Percentiles rank a stretch among this genome's conserved stretches.
phyloP scores from a whole-genome alignment of 2,888 invertebrate species.

The Acronicta leporina region DNA sequence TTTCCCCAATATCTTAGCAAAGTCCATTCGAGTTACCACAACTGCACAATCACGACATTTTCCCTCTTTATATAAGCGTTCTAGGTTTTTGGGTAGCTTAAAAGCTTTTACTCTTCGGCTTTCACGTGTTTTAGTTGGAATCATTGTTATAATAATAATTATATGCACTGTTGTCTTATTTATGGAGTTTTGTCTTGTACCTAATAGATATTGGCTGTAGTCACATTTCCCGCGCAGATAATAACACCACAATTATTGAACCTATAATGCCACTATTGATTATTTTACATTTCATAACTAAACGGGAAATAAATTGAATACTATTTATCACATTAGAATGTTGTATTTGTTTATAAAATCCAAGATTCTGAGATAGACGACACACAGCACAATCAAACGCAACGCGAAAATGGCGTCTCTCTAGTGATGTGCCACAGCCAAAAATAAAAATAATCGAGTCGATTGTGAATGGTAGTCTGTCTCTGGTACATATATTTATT shows the following conservation, averaged over 20 bases:
- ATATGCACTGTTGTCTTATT: conserved; percentile 34
- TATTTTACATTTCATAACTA: conserved; percentile 45
- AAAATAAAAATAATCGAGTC: not conserved
- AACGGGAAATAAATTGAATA: conserved; percentile 36
- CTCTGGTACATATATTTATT: too few relatives aligned
- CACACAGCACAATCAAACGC: conserved; percentile 64
- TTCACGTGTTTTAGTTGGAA: conserved; percentile 77
- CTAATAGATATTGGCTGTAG: conserved; percentile 68
- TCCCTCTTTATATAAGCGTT: conserved; percentile 79
- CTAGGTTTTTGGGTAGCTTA: conserved; percentile 78
- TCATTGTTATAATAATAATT: conserved; percentile 64
- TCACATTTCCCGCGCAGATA: conserved; percentile 88
- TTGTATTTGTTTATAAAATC: conserved; percentile 60
- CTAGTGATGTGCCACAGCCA: conserved; percentile 65
- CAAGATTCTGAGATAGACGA: conserved; percentile 57
- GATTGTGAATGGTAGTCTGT: not conserved
- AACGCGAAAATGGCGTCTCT: conserved; percentile 81
- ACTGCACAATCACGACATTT: conserved; percentile 85
- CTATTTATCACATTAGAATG: conserved; percentile 24
- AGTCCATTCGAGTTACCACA: conserved; percentile 84
- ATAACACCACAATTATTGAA: conserved; percentile 59
- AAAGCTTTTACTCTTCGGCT: conserved; percentile 68
- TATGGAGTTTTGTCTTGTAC: conserved; percentile 55
- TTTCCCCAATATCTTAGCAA: conserved; percentile 85
- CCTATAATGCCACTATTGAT: conserved; percentile 47